Evolutionary conservation across 2,888 invertebrate species (phyloP), one percentile per base, ranked within the genome.

Genomic region (Incurvaria masculella): DNA sequence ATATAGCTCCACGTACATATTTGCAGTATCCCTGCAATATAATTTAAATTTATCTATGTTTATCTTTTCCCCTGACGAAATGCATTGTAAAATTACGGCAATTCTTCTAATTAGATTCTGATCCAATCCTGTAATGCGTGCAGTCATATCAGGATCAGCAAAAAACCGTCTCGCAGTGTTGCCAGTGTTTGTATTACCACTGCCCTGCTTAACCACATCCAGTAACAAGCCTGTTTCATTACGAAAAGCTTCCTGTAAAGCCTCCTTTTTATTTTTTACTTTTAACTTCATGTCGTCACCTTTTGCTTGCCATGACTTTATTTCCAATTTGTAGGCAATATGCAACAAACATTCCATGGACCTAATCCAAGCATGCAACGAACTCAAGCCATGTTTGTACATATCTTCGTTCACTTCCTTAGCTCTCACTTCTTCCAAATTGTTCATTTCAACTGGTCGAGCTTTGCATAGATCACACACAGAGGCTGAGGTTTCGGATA

Each of bases 361-460:
- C 20, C 49, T 41, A 20, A 49, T 49, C 49, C 45, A 49, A 19
- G 49, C 49, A 45, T 49, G 49, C 21, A 49, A 21, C 2, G 49
- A 49, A 45, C 49, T 49, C 4, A 49, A 18, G 16, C 46, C 44
- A 44, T 44, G 20, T 18, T 44, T 44, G 17, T 18, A 44, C 44
- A 44, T 23, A 26, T 21, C 43, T 21, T 43, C 33, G 11, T 10
- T 16, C 17, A 44, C 19, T 33, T 17, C 19, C 20, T 33, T 44
- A 14, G 11, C 21, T 21, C 21, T 44, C 21, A 44, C 43, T 14
- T 2, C n/a, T 44, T 44, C 26, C 5, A 26, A 44, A 20, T 44
- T 20, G 19, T 48, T 48, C 44, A 48, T 48, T 20, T 48, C 48
- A 16, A 14, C 4, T 17, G 45, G 48, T 4, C 44, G 44, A 19